Evolutionary conservation across 2,888 invertebrate species (phyloP), one percentile per base, ranked within the genome.

Genomic region (Drosophila flavopinicola): DNA sequence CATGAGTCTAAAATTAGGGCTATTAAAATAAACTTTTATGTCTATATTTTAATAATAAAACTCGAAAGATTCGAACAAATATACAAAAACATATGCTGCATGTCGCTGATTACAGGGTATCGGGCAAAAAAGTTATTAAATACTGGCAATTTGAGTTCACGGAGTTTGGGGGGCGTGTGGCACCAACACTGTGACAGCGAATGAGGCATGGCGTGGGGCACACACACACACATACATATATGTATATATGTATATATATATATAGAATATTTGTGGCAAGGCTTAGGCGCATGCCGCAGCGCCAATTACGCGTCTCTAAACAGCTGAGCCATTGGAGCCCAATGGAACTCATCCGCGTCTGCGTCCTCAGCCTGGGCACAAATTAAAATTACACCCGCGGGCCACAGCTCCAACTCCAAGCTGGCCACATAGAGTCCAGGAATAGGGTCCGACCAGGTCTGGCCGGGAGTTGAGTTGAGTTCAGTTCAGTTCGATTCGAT

Each of bases 341-440:
- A 24, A 30, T 38, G 51, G 38, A 35, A 24, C 64, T 23, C 15
- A 4, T 29, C 13, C 11, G 29, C 38, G 15, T n/a, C 17, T 32
- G 32, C 30, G 23, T 29, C 32, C 41, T 29, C 44, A 23, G 11
- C 33, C 33, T 65, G 69, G 69, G 72, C 72, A 83, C 72, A 87
- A 89, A 89, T 88, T 88, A 86, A 88, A 88, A 88, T 88, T 88
- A 82, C 86, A 87, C 87, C 89, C 88, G 78, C 87, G 75, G 89
- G 88, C 77, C 66, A 69, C 30, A 42, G 60, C 64, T 23, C 32
- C 30, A 17, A 32, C 32, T 20, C 2, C 2, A 4, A 4, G 20
- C 20, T 44, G 25, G 24, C 11, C 17, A 35, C 63, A 49, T 47
- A 47, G 51, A 64, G 47, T 13, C 61, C 23, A 29, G 42, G 30